Base-by-base conservation (phyloP, 2,797 vertebrate genomes). In the Tragopan temminckii region DNA sequence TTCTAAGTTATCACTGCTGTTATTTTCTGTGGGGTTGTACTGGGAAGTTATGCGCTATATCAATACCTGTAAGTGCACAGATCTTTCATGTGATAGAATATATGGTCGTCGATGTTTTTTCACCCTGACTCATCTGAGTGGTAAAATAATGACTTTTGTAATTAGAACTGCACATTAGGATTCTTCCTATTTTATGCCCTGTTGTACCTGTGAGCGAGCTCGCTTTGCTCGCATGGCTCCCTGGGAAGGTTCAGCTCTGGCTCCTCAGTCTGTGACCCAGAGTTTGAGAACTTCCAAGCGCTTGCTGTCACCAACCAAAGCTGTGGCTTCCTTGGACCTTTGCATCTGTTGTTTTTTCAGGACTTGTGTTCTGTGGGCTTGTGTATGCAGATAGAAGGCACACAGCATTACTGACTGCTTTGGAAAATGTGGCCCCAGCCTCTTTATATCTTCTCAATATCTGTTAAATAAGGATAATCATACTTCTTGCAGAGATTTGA, bases 381-480 rank as follows among this genome's bases (percentile, higher is more conserved):
- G 45, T 2, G 3, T 66, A 48, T 50, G 71, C 45, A 66, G 69
- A 80, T 59, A 40, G 45, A 46, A 85, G 29, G 69, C 58, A 31
- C 2, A 1, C 0, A 0, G 55, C 36, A 9, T 59, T 90, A 83
- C 62, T 48, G 89, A 69, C 76, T 89, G 59, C 66, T 93, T 90
- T 72, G 66, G 50, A 90, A 93, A 90, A 89, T 14, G 59, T 80
- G 88, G 71, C 72, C 71, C 69, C 38, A 64, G n/a, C 82, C 64
- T 58, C 80, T 81, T 86, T 88, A 72, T 82, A 4, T 95, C 83
- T 87, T 91, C 78, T 94, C 90, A 71, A 88, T 93, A 85, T 95
- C 94, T 78, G 45, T 95, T 96, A 96, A 95, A 94, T 93, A 94
- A 95, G 79, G 92, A 92, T 95, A 95, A 95, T 95, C 79, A 90